These are phyloP conservation scores for Pyrgilauda ruficollis DNA, from an alignment of 2,113 vertebrate species.

Conservation along the genomic window DNA sequence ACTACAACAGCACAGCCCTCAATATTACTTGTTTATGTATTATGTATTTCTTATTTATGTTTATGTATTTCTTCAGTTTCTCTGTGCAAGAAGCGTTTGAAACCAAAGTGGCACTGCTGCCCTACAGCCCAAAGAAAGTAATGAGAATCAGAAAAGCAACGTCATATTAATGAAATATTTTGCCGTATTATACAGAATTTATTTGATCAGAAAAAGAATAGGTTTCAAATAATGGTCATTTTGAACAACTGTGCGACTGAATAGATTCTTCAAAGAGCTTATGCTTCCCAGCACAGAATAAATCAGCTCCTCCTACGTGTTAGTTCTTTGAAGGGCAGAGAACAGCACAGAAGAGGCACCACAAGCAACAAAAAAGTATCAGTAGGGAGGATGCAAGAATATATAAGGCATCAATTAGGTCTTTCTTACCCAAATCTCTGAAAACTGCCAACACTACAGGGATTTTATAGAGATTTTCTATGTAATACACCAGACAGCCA, in stretches of 20 bases:
- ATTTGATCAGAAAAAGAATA: neutral
- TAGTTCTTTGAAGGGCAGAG: neutral
- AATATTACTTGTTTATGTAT: neutral
- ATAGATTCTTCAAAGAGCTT: neutral
- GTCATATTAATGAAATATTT: neutral
- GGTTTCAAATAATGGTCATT: neutral
- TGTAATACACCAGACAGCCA: neutral
- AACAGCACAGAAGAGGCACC: neutral
- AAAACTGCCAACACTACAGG: neutral
- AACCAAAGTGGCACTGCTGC: neutral
- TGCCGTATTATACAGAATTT: neutral
- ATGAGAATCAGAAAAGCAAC: neutral
- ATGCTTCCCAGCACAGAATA: neutral
- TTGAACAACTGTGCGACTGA: neutral
- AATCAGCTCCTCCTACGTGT: neutral
- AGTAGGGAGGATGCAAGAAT: neutral
- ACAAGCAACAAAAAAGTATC: neutral
- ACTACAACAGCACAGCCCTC: neutral
- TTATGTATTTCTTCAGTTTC: neutral
- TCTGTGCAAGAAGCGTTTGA: neutral
- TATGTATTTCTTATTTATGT: neutral
- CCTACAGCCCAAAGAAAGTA: neutral
- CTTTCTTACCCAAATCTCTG: neutral
- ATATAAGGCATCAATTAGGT: neutral
- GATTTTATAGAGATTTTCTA: neutral